A percentile compares a stretch with the other conserved stretches of the same genome.
phyloP scores from a whole-genome alignment of 30 jellyfish, hydroid and myxozoan genomes.

The Chrysaora quinquecirrha region DNA sequence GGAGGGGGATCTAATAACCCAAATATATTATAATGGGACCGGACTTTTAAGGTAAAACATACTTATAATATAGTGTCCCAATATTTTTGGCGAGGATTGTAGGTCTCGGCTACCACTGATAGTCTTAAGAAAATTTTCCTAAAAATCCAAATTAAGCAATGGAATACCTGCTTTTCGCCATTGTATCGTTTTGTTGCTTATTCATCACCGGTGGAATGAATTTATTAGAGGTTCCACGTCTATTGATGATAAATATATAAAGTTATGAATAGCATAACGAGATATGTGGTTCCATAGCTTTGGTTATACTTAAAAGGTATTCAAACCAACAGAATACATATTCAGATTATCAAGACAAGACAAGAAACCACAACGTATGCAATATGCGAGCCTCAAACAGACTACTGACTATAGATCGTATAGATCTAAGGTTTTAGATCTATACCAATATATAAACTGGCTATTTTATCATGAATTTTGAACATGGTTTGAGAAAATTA shows the following conservation, averaged over 20 bases:
- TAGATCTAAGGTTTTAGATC: not conserved
- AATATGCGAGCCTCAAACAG: not conserved
- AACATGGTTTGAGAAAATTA: too few relatives aligned
- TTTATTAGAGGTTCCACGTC: constrained; percentile 69
- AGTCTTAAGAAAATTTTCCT: too few relatives aligned
- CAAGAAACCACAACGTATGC: not conserved
- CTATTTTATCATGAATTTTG: too few relatives aligned
- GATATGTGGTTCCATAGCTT: not conserved
- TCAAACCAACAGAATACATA: not conserved
- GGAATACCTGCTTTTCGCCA: constrained; percentile 4
- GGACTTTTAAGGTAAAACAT: too few relatives aligned
- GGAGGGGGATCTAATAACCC: too few relatives aligned
- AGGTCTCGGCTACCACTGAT: too few relatives aligned
- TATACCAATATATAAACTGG: too few relatives aligned
- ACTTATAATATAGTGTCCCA: too few relatives aligned
- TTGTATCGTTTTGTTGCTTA: constrained; percentile 7
- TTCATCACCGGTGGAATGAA: constrained; percentile 79
- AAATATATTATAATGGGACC: too few relatives aligned
- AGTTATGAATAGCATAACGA: not conserved
- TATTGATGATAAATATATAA: not conserved
- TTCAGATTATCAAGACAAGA: not conserved
- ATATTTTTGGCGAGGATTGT: too few relatives aligned
- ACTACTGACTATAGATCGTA: not conserved
- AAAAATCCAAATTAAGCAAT: too few relatives aligned
- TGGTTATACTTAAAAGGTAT: not conserved